Evolutionary conservation across 2,888 invertebrate species (phyloP).

Genomic region (Cataglyphis altisquamis): DNA sequence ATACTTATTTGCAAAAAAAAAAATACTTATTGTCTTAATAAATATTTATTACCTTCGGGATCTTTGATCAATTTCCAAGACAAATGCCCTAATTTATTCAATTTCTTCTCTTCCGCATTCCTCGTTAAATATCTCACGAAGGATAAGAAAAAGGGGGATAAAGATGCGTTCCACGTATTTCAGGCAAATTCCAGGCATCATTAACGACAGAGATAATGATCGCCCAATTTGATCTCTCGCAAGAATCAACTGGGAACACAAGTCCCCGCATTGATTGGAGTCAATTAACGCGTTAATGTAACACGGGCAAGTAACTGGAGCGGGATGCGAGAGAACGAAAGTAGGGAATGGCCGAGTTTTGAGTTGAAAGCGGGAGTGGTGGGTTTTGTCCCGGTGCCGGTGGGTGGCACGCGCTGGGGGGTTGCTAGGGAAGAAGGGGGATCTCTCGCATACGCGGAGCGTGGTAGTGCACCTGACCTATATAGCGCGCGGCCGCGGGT

Average conservation of each 20-base stretch:
- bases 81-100: background rate
- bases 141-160: background rate
- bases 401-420: constrained; percentile 45
- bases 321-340: constrained; percentile 25
- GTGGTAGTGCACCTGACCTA: constrained; percentile 84
- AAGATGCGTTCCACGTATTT: background rate
- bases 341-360: constrained; percentile 53
- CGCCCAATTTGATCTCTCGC: constrained; percentile 45
- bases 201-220: constrained; percentile 4
- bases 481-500: constrained; percentile 78
- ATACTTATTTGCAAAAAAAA: background rate
- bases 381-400: constrained; percentile 58
- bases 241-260: constrained; percentile 29
- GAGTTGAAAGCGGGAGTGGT: constrained; percentile 57
- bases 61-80: background rate
- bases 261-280: constrained; percentile 55
- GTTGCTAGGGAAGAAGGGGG: constrained; percentile 59
- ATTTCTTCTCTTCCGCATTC: constrained; percentile 35
- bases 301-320: background rate
- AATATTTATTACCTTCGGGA: background rate
- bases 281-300: constrained; percentile 60
- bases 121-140: background rate
- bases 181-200: constrained; percentile 17
- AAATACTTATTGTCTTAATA: background rate
- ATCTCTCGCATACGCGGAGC: constrained; percentile 60